Base-by-base conservation (phyloP, 2,888 invertebrate genomes). In the Himalopsyche japonica region DNA sequence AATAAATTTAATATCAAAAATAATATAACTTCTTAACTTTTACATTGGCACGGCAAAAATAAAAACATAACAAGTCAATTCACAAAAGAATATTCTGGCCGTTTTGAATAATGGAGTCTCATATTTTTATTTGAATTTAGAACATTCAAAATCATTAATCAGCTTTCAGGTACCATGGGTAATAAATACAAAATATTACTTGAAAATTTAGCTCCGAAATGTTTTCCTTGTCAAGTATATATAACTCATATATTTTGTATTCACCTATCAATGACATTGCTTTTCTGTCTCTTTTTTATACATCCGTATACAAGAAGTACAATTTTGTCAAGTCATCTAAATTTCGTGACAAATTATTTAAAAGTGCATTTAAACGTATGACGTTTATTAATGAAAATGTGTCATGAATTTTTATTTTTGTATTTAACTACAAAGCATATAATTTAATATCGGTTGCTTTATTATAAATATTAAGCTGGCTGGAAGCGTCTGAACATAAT, bases 401-500 rank as follows among this genome's bases (percentile, higher is more conserved):
- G 91, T 90, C 90, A 90, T 34, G 70, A 89, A 91, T 91, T 90
- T 90, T 91, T 90, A 91, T 92, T 70, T 70, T 70, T 12, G 12
- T 70, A 70, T 70, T 92, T 92, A 92, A 92, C 92, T 92, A 92
- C 92, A 91, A 43, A 43, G 43, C 15, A 2, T 92, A 70, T 30
- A 70, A 70, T 27, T 27, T 70, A 30, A 30, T 27, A 70, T 70
- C 27, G 70, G 70, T 12, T 70, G 27, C 15, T 70, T 70, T 70
- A 70, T 27, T 12, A 57, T 24, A 57, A 57, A 12, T 15, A 70
- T 43, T 4, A 15, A 0, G 2, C 3, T 0, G 6, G 3, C 15
- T 15, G 15, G 12, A 15, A 43, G 15, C 12, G 15, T 43, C 43
- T 43, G 2, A 12, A 15, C 15, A 1, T 12, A 43, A 43, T 37